phyloP scores from a whole-genome alignment of 2,113 vertebrate species.

The Beaufortia kweichowensis region DNA sequence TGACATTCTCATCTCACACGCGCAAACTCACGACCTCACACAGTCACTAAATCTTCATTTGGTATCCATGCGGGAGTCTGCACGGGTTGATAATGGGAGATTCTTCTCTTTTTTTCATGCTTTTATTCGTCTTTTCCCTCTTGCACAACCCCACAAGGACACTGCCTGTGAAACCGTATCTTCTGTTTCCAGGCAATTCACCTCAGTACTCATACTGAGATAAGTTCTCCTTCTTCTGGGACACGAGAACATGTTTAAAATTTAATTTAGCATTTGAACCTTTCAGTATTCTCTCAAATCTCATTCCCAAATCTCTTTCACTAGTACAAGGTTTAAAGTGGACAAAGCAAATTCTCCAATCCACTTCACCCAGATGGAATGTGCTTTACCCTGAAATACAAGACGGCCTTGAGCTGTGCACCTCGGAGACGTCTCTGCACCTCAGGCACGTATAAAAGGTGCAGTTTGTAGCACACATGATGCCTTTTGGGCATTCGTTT shows the following conservation, averaged over 20 bases:
- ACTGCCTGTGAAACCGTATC: slow-evolving; percentile 14
- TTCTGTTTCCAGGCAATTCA: background rate
- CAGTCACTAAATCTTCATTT: slow-evolving; percentile 34
- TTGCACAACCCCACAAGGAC: background rate
- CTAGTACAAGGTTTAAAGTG: background rate
- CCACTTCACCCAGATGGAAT: slow-evolving; percentile 1
- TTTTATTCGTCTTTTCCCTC: slow-evolving; percentile 9
- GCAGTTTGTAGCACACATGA: background rate
- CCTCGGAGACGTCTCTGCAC: background rate
- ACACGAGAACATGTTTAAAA: slow-evolving; percentile 14
- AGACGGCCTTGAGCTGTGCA: background rate
- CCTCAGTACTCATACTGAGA: background rate
- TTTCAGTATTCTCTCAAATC: slow-evolving; percentile 2
- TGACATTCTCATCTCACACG: slow-evolving; percentile 21
- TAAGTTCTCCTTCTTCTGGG: background rate
- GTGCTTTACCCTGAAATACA: background rate
- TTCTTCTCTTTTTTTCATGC: slow-evolving; percentile 5
- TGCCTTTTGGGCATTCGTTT: background rate
- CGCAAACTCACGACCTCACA: background rate
- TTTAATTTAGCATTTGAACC: slow-evolving; percentile 2
- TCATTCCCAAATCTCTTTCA: slow-evolving; percentile 8
- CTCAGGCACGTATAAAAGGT: no score
- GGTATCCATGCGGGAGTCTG: slow-evolving; percentile 2
- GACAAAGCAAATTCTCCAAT: slow-evolving; percentile 3
- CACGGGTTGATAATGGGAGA: slow-evolving; percentile 15